Conservation (phyloP, 2,797 vertebrate genomes). For the Peromyscus melanophrys region DNA sequence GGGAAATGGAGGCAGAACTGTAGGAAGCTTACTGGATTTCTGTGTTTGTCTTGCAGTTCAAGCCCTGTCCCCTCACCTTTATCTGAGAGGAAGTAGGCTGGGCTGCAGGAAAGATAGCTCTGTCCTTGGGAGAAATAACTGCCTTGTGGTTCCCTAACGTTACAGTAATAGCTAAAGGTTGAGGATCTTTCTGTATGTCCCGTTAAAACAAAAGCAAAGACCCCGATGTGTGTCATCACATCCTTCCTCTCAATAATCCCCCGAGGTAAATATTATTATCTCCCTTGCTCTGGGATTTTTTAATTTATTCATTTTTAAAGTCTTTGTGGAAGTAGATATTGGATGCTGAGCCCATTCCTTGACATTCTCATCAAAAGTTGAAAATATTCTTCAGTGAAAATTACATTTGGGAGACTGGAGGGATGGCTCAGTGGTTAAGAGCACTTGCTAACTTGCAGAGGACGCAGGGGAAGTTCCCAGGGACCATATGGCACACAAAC, state of each 20-base stretch:
- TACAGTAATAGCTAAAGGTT: not conserved
- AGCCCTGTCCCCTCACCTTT: rapidly evolving
- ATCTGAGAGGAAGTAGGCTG: not conserved
- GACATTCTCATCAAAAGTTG: not conserved
- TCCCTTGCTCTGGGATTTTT: not conserved
- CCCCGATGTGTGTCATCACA: not conserved
- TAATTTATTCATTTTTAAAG: not conserved
- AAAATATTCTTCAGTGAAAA: not conserved
- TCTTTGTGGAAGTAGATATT: not conserved
- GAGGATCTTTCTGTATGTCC: not conserved
- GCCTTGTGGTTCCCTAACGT: not conserved
- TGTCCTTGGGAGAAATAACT: not conserved
- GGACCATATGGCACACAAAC: too few species aligned
- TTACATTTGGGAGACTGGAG: not conserved
- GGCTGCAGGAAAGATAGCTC: not conserved
- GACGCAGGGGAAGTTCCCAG: not conserved
- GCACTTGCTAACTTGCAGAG: not conserved
- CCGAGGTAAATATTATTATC: not conserved
- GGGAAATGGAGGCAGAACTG: not conserved
- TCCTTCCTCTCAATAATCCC: not conserved
- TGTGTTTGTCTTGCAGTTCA: not conserved
- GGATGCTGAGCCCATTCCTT: not conserved
- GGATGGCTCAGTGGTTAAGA: not conserved
- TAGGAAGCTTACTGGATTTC: not conserved
- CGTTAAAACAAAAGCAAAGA: slow-evolving; percentile 12